Base-by-base conservation (phyloP, 2,888 invertebrate species). In the Ditylenchus weischeri region DNA sequence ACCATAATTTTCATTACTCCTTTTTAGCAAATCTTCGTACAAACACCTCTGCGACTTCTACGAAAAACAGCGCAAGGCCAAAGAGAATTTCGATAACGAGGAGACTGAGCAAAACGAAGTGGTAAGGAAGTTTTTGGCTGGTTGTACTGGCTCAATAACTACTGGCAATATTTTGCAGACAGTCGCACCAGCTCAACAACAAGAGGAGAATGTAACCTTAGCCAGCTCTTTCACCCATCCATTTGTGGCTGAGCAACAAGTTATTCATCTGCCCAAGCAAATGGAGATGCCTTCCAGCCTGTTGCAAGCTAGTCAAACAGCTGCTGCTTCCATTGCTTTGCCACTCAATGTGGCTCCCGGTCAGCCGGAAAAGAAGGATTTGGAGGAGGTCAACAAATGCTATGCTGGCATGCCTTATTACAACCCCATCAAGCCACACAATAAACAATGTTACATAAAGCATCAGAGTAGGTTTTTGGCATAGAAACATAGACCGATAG, bases 401-500 rank as follows among this genome's bases (percentile, higher is more conserved):
- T 67, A 38, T 10, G 69, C 69, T 19, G 69, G 69, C n/a, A 64
- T 59, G 19, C 69, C 69, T 8, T 69, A 51, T 51, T 49, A 68
- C 29, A 64, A 66, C 19, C 6, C 49, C 4, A 50, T 59, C 21
- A 48, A 68, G 57, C 48, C 51, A n/a, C 66, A 57, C 50, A 36
- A 21, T 18, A 69, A 69, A 38, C 43, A 36, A 2, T 64, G 63
- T 38, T 64, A 19, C 19, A 47, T 65, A 10, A 36, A 23, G 11
- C 63, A 64, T 64, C 23, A 7, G 15, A 38, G 65, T 65, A 15
- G n/a, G 61, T 63, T 29, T 8, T n/a, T 29, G 29, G 23, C 7
- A 18, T 10, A 43, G 15, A 43, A 43, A 43, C 15, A 43, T 43
- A 11, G 11, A 38, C 38, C 11, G 6, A 8, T 29, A 29, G 3